Percentiles rank a stretch among this genome's conserved stretches.
Evolutionary conservation across 2,113 vertebrate genomes (phyloP).

Genomic region (Mohoua ochrocephala): DNA sequence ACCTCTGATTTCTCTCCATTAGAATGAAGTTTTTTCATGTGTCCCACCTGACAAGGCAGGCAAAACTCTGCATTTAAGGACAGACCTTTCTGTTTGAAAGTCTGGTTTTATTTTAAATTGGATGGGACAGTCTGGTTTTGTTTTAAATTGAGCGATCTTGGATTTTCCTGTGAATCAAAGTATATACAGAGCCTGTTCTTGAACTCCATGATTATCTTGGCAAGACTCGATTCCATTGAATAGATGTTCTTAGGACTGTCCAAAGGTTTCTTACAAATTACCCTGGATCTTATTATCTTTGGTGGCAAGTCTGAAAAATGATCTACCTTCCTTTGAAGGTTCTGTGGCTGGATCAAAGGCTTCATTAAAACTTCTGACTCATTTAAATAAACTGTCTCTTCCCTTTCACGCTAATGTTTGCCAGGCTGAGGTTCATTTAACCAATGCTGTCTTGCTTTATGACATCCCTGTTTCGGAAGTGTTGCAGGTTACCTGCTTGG

Average conservation of each 20-base stretch:
- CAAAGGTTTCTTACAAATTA: neutral
- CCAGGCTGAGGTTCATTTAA: neutral
- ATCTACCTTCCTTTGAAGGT: neutral
- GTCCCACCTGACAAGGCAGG: neutral
- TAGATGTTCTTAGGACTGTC: neutral
- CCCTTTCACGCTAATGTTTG: neutral
- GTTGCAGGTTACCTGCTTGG: neutral
- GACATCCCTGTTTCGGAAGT: neutral
- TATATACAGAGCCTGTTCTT: neutral
- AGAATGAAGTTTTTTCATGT: neutral
- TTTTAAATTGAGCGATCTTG: neutral
- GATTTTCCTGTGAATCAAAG: neutral
- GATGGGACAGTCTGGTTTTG: neutral
- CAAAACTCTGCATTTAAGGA: neutral
- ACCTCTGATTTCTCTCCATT: neutral
- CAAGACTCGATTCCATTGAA: neutral
- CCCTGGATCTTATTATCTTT: neutral
- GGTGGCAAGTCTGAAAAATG: neutral
- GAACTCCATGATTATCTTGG: neutral
- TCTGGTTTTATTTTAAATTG: neutral
- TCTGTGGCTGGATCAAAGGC: neutral
- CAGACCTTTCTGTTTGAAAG: neutral
- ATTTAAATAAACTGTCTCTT: neutral
- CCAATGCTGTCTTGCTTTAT: neutral
- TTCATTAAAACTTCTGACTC: neutral